Conservation (phyloP, 2,113 vertebrate genomes). For the Macquaria australasica region DNA sequence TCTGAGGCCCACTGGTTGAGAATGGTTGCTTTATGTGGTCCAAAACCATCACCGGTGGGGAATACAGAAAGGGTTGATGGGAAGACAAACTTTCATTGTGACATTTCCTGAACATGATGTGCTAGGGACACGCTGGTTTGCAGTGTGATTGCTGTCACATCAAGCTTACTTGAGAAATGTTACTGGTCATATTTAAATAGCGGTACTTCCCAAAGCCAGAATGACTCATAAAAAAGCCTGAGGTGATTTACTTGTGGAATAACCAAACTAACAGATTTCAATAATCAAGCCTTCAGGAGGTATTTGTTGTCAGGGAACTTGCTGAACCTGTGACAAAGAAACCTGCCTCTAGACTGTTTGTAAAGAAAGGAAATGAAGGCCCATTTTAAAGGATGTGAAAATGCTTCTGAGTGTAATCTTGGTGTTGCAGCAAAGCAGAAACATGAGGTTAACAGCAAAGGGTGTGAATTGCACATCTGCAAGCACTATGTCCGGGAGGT, state of each 20-base stretch:
- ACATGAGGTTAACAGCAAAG: neutral
- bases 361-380: neutral
- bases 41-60: neutral
- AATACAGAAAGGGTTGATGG: neutral
- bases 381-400: neutral
- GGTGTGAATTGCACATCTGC: neutral
- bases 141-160: neutral
- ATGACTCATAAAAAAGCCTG: neutral
- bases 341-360: neutral
- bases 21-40: too few species aligned
- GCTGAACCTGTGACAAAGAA: neutral
- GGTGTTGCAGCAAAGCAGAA: neutral
- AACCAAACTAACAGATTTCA: too few species aligned
- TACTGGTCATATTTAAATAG: neutral
- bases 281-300: too few species aligned
- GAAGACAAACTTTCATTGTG: neutral
- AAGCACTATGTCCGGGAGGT: rapidly evolving
- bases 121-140: neutral
- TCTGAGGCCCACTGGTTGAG: too few species aligned
- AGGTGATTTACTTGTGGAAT: neutral
- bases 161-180: too few species aligned
- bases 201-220: neutral
- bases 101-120: neutral
- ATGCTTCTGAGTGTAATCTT: neutral
- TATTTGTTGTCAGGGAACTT: neutral